Conservation (phyloP, 2,113 vertebrate genomes). For the Catharus minimus region DNA sequence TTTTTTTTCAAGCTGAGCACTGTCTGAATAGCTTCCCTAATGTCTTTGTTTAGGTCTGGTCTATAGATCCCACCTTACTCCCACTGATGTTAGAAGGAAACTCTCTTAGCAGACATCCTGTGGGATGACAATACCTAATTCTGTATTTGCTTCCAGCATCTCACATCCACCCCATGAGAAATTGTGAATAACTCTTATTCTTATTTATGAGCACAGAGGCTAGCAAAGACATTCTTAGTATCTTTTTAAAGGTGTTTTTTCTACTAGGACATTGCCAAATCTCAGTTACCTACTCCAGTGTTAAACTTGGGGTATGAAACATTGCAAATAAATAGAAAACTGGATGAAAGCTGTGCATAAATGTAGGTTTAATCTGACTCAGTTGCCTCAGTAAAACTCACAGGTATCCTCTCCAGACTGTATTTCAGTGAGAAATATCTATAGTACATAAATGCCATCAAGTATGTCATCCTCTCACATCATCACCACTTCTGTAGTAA, state of each 20-base stretch:
- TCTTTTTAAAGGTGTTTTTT: neutral
- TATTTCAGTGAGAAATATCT: neutral
- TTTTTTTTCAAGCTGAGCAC: constrained; percentile 34
- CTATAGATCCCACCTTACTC: constrained; percentile 8
- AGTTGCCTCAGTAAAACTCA: neutral
- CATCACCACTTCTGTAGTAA: neutral
- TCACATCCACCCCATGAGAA: neutral
- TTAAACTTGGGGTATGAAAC: neutral
- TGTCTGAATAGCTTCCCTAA: constrained; percentile 39
- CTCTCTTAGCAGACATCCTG: constrained; percentile 14
- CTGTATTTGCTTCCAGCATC: neutral
- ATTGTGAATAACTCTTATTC: neutral
- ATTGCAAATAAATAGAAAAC: neutral
- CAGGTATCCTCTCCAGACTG: neutral
- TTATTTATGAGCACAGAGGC: neutral
- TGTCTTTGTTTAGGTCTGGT: constrained; percentile 14
- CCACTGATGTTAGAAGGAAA: constrained; percentile 11
- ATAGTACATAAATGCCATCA: neutral
- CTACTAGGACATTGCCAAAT: neutral
- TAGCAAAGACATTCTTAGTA: neutral
- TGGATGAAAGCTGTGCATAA: neutral
- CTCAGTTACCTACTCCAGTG: neutral
- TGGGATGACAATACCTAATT: neutral
- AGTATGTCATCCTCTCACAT: neutral
- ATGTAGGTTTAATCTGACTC: neutral